Conservation (phyloP, 2,113 vertebrate genomes). For the Barnardius zonarius region DNA sequence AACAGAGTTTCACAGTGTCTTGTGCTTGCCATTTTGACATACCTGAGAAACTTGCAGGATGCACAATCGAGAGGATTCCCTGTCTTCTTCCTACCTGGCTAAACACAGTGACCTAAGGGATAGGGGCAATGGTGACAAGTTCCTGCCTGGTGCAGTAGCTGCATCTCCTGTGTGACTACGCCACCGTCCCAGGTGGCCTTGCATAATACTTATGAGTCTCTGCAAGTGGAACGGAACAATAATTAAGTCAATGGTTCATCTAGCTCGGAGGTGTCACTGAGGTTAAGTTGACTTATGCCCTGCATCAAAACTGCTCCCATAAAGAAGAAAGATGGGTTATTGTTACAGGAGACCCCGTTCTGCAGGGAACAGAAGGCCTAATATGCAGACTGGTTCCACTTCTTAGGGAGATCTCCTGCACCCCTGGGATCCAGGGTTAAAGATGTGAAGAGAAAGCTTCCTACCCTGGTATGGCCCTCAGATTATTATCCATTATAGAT, state of each 20-base stretch:
- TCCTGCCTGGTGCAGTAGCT: background rate
- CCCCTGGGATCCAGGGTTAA: background rate
- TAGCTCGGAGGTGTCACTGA: background rate
- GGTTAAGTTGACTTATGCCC: background rate
- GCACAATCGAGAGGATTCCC: background rate
- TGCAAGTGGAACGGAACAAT: background rate
- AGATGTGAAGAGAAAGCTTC: background rate
- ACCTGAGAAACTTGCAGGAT: background rate
- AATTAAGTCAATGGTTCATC: background rate
- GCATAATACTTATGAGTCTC: background rate
- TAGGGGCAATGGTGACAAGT: accelerated
- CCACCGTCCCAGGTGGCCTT: background rate
- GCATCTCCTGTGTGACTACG: background rate
- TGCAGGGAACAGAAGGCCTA: background rate
- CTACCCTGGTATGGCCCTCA: background rate
- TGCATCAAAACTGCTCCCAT: background rate
- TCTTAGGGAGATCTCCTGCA: background rate
- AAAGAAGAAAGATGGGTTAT: background rate
- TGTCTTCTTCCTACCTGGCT: background rate
- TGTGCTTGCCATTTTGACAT: background rate
- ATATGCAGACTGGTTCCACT: background rate
- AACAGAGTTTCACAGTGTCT: background rate
- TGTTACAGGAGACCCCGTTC: background rate
- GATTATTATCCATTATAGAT: background rate
- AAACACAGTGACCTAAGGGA: background rate